Percentiles rank a stretch among this genome's conserved stretches.
Conservation (phyloP, 1,140 invertebrate species). For the Pseudoatta argentina region DNA sequence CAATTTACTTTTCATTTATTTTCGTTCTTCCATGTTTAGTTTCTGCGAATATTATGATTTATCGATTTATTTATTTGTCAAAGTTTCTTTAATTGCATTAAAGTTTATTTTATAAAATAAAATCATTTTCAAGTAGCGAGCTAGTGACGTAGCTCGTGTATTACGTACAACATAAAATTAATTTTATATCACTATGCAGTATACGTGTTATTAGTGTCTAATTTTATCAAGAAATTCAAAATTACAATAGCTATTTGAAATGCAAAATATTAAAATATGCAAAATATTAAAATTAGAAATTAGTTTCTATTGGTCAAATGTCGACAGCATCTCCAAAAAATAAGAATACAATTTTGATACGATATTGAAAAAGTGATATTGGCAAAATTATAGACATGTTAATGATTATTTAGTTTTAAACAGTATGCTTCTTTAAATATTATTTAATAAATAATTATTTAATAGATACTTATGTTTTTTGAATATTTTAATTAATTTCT, state of each 20-base stretch:
- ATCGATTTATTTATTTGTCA: not conserved
- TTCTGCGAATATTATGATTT: conserved; percentile 20
- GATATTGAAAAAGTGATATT: not conserved
- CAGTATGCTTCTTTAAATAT: not conserved
- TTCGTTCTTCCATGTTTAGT: conserved; percentile 37
- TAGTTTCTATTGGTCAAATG: not conserved
- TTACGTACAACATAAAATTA: not conserved
- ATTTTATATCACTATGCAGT: not conserved
- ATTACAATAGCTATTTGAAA: not conserved
- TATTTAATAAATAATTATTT: not conserved
- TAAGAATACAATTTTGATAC: not conserved
- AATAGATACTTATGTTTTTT: not conserved
- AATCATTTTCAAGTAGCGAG: conserved; percentile 19
- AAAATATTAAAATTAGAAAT: not conserved
- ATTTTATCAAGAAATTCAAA: conserved; percentile 14
- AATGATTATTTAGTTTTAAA: not conserved
- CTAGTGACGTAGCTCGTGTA: not conserved
- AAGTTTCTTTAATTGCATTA: not conserved
- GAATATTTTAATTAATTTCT: not conserved
- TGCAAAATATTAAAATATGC: conserved; percentile 8
- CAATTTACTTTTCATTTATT: conserved; percentile 41
- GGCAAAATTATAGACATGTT: not conserved
- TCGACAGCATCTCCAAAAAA: not conserved
- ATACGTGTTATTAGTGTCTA: not conserved
- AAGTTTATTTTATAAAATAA: conserved; percentile 16